Evolutionary conservation across 2,797 vertebrate species (phyloP).

Genomic region (Sparidentex hasta): DNA sequence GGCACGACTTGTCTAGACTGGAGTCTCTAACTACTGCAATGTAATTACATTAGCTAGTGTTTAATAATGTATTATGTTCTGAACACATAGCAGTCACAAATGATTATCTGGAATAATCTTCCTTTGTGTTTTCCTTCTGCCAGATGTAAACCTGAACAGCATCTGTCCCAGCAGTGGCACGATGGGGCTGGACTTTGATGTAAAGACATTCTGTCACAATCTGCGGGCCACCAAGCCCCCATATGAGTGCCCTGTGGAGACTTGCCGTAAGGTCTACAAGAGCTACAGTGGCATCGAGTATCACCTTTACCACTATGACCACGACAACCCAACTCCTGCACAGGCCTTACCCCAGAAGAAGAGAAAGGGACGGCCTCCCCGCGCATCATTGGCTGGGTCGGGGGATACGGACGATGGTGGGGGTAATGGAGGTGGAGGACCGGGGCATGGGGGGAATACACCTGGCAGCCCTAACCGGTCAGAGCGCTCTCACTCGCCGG

Average conservation of each 20-base stretch:
- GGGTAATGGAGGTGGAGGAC: conserved; percentile 83
- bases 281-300: conserved; percentile 99
- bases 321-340: conserved; percentile 94
- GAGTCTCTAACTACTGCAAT: conserved; percentile 5
- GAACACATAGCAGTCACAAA: background rate
- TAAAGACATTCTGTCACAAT: conserved; percentile 99
- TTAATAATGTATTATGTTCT: background rate
- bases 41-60: background rate
- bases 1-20: conserved; percentile 16
- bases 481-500: conserved; percentile 93
- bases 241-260: conserved; percentile 97
- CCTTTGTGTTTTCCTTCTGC: conserved; percentile 47
- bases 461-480: conserved; percentile 93
- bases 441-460: conserved; percentile 84
- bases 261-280: conserved; percentile 98
- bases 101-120: background rate
- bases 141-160: conserved; percentile 87
- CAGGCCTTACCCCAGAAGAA: conserved; percentile 93
- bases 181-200: conserved; percentile 99
- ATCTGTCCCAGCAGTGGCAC: conserved; percentile 78
- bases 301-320: conserved; percentile 98
- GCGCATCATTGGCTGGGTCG: conserved; percentile 87
- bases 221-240: conserved; percentile 97
- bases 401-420: conserved; percentile 84
- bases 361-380: conserved; percentile 96